Evolutionary conservation across 2,797 vertebrate species (phyloP).

Genomic region (Sphaeramia orbicularis): DNA sequence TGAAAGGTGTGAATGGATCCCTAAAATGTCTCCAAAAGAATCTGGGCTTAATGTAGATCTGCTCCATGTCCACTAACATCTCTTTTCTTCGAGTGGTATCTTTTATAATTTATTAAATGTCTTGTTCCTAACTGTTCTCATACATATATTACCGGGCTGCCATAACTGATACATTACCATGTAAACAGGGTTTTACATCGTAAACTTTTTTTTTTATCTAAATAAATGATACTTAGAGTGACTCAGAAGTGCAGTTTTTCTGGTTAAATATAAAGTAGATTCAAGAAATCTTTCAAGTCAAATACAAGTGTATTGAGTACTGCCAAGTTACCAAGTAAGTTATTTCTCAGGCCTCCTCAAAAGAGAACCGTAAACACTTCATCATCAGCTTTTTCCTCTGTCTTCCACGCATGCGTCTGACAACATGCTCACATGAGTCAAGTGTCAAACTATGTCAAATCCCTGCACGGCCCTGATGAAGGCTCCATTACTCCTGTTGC

Average conservation of each 20-base stretch:
- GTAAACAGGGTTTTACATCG: not conserved
- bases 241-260: too few relatives aligned
- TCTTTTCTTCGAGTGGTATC: too few relatives aligned
- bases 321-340: not conserved
- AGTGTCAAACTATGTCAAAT: slow-evolving; percentile 69
- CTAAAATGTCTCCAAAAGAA: too few relatives aligned
- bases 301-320: too few relatives aligned
- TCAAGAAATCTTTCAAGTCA: too few relatives aligned
- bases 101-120: too few relatives aligned
- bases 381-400: slow-evolving; percentile 40
- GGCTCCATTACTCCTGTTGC: slow-evolving; percentile 60
- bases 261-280: not conserved
- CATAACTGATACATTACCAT: not conserved
- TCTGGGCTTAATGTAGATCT: too few relatives aligned
- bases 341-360: slow-evolving; percentile 24
- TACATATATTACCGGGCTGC: too few relatives aligned
- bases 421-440: slow-evolving; percentile 64
- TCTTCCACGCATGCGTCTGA: slow-evolving; percentile 43
- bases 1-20: too few relatives aligned
- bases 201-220: too few relatives aligned
- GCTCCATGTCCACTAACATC: too few relatives aligned
- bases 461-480: slow-evolving; percentile 31
- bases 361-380: slow-evolving; percentile 65
- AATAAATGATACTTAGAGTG: too few relatives aligned
- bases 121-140: not conserved